Evolutionary conservation across 1,140 invertebrate species (phyloP).

Genomic region (Drosophila seguyi): DNA sequence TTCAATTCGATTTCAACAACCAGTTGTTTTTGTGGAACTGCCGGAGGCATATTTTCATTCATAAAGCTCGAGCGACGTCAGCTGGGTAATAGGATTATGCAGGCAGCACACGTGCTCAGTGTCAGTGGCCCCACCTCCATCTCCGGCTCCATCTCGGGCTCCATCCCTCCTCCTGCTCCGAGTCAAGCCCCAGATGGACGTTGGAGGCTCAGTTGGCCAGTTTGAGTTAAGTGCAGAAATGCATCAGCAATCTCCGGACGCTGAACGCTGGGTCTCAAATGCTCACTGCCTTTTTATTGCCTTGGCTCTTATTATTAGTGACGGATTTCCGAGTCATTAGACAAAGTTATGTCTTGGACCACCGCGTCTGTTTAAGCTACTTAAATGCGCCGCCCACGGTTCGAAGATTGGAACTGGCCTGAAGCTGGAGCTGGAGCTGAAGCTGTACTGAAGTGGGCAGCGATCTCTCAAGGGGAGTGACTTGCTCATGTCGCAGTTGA

Average conservation of each 20-base stretch:
- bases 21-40: slow-evolving; percentile 21
- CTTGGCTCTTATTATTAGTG: slow-evolving; percentile 81
- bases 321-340: slow-evolving; percentile 85
- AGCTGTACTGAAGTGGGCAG: slow-evolving; percentile 4
- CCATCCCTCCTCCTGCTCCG: not conserved
- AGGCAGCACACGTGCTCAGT: slow-evolving; percentile 72
- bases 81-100: slow-evolving; percentile 77
- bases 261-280: slow-evolving; percentile 66
- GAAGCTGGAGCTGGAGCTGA: slow-evolving; percentile 1
- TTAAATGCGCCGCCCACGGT: slow-evolving; percentile 73
- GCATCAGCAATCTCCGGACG: slow-evolving; percentile 51
- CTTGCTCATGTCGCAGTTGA: slow-evolving; percentile 78
- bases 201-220: slow-evolving; percentile 16
- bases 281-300: slow-evolving; percentile 76
- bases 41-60: slow-evolving; percentile 58
- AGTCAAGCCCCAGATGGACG: slow-evolving; percentile 14
- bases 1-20: slow-evolving; percentile 19
- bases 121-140: slow-evolving; percentile 41
- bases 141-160: slow-evolving; percentile 4
- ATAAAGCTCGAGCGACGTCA: slow-evolving; percentile 57
- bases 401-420: slow-evolving; percentile 10
- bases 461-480: slow-evolving; percentile 35
- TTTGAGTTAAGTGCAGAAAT: slow-evolving; percentile 58
- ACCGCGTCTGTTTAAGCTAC: slow-evolving; percentile 83
- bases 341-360: slow-evolving; percentile 83